Conservation (phyloP, 1,140 invertebrate species). For the Solenopsis invicta region DNA sequence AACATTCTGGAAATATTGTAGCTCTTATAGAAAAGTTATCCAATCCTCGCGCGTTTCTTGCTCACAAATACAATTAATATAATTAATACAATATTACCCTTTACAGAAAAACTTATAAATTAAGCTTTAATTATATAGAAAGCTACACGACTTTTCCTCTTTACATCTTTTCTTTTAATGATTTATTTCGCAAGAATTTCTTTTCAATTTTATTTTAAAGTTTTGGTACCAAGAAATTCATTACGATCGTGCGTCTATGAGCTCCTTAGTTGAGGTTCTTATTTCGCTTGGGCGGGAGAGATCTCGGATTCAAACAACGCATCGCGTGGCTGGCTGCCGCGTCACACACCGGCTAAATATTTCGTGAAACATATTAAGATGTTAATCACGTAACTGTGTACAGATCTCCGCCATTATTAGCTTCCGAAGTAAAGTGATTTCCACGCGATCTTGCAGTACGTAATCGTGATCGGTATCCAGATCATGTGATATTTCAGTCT, state of each 20-base stretch:
- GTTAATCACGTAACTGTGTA: constrained; percentile 30
- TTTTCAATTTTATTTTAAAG: background rate
- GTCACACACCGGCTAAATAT: constrained; percentile 32
- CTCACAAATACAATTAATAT: background rate
- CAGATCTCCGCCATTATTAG: constrained; percentile 4
- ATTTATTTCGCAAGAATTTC: background rate
- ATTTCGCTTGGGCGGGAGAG: constrained; percentile 63
- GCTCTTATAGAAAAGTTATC: too few relatives aligned
- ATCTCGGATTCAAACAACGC: constrained; percentile 41
- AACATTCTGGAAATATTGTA: too few relatives aligned
- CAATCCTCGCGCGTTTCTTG: too few relatives aligned
- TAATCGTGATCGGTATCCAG: constrained; percentile 18
- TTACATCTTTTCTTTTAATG: background rate
- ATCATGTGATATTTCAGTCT: constrained; percentile 18
- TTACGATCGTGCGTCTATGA: constrained; percentile 6
- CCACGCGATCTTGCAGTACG: constrained; percentile 11
- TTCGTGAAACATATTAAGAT: constrained; percentile 35
- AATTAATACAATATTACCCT: background rate
- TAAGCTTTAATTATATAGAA: background rate
- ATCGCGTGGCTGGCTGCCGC: constrained; percentile 33
- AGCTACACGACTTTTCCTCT: background rate
- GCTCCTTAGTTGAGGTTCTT: constrained; percentile 36
- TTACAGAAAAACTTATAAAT: background rate
- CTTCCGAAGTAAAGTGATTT: constrained; percentile 36
- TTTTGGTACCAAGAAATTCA: background rate